phyloP scores from a whole-genome alignment of 2,888 invertebrate genomes.

The Zygaena filipendulae region DNA sequence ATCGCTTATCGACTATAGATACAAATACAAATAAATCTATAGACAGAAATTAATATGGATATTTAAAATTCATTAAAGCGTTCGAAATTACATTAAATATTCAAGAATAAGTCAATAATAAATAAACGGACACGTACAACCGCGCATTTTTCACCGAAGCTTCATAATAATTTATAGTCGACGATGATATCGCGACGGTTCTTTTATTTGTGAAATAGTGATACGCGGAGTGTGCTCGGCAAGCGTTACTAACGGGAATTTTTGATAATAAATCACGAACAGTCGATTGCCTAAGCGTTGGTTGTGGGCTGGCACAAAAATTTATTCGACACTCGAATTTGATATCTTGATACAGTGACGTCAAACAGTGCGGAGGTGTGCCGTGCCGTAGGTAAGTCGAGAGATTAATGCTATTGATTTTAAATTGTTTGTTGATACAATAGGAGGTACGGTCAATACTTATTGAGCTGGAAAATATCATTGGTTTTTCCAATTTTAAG shows the following conservation, averaged over 20 bases:
- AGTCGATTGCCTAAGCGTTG: slow-evolving; percentile 67
- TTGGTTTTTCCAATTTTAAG: too few relatives aligned
- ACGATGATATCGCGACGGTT: slow-evolving; percentile 67
- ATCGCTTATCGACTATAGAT: too few relatives aligned
- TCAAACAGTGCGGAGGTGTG: slow-evolving; percentile 20
- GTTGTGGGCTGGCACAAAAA: slow-evolving; percentile 60
- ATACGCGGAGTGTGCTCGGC: slow-evolving; percentile 65
- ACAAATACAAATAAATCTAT: too few relatives aligned
- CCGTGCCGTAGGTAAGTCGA: not conserved
- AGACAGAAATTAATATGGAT: too few relatives aligned
- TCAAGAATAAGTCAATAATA: slow-evolving; percentile 56
- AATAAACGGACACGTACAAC: slow-evolving; percentile 59
- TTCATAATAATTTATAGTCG: slow-evolving; percentile 63
- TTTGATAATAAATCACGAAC: slow-evolving; percentile 64
- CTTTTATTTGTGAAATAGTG: slow-evolving; percentile 69
- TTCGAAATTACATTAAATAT: too few relatives aligned
- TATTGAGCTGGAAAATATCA: too few relatives aligned
- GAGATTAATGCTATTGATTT: too few relatives aligned
- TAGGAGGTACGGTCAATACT: not conserved
- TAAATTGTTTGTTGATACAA: slow-evolving; percentile 11
- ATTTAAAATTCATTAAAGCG: too few relatives aligned
- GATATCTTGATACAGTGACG: slow-evolving; percentile 58
- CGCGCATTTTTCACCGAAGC: slow-evolving; percentile 63
- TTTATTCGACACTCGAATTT: slow-evolving; percentile 54
- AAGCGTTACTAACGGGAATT: slow-evolving; percentile 68